Percentiles rank a stretch among this genome's conserved stretches.
Conservation (phyloP, 2,797 vertebrate genomes). For the Mormyrops attenuatus region DNA sequence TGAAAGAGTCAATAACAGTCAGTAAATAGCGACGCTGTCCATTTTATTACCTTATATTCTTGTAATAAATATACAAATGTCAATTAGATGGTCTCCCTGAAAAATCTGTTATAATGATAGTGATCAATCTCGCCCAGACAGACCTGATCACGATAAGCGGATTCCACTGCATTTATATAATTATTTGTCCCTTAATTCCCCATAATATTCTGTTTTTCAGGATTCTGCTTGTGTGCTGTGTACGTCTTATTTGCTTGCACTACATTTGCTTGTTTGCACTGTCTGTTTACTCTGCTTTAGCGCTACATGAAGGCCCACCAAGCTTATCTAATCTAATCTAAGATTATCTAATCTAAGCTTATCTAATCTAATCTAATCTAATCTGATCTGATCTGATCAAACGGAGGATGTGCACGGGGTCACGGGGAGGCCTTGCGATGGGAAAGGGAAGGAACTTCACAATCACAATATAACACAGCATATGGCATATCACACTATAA, state of each 20-base stretch:
- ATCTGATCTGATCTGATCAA: neutral
- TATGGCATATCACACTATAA: neutral
- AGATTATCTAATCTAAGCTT: neutral
- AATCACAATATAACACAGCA: neutral
- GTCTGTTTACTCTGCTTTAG: neutral
- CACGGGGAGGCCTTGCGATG: neutral
- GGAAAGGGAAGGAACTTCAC: neutral
- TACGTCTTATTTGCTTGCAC: neutral
- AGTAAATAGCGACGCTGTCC: neutral
- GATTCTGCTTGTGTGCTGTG: neutral
- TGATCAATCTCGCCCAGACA: too few species aligned
- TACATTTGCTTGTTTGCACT: neutral
- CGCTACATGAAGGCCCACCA: neutral
- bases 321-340: neutral
- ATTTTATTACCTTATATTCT: neutral
- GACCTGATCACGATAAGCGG: too few species aligned
- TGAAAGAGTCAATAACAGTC: neutral
- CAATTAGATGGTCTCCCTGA: too few species aligned
- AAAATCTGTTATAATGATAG: too few species aligned
- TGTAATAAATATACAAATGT: neutral
- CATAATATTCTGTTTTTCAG: neutral
- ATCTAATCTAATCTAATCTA: neutral
- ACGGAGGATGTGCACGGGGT: neutral
- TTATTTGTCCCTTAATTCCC: neutral
- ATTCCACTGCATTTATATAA: neutral